phyloP scores from a whole-genome alignment of 2,888 invertebrate genomes.

The Adineta ricciae region DNA sequence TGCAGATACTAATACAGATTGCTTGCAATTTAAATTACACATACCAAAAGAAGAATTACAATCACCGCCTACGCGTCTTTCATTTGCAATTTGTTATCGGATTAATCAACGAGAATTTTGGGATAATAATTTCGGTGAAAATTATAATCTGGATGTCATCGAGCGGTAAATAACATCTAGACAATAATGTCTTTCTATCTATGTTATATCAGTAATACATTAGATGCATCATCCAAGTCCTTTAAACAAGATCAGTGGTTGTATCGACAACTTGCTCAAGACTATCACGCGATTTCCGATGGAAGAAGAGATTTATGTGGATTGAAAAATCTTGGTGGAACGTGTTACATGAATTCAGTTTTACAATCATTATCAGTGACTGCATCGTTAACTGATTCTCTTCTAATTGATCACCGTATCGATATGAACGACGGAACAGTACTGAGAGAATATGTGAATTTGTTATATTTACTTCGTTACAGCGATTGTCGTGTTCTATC shows the following conservation, averaged over 20 bases:
- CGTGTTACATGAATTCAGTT: slow-evolving; percentile 91
- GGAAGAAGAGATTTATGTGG: background rate
- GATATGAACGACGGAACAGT: slow-evolving; percentile 58
- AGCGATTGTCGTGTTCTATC: slow-evolving; percentile 62
- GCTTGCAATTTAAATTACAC: background rate
- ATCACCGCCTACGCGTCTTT: background rate
- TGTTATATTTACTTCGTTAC: slow-evolving; percentile 70
- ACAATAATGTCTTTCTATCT: too few species aligned
- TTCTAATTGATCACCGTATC: slow-evolving; percentile 51
- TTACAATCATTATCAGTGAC: slow-evolving; percentile 83
- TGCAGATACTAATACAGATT: background rate
- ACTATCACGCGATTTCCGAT: background rate
- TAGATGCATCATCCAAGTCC: background rate
- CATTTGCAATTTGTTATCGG: background rate
- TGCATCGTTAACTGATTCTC: slow-evolving; percentile 64
- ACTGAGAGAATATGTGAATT: slow-evolving; percentile 70
- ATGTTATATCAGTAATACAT: background rate
- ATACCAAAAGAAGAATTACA: background rate
- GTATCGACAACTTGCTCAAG: background rate
- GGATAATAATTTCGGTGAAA: background rate
- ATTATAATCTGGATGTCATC: background rate
- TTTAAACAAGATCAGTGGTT: background rate
- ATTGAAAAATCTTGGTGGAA: slow-evolving; percentile 79
- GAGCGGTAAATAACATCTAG: background rate
- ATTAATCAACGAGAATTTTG: background rate